Base-by-base conservation (phyloP, 2,113 vertebrate genomes). In the Sminthopsis crassicaudata region DNA sequence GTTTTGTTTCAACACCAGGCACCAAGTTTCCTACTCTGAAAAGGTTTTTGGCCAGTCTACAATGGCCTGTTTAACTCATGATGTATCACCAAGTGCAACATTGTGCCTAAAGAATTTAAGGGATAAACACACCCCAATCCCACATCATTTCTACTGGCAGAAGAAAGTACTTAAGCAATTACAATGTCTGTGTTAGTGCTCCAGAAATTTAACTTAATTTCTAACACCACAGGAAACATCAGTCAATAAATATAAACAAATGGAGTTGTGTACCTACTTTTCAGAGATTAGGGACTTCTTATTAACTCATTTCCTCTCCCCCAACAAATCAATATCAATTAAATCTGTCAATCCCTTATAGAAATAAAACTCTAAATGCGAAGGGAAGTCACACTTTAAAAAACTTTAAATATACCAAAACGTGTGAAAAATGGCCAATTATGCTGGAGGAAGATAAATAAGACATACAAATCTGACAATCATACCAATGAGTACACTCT, bases 401-500 rank as follows among this genome's bases (percentile, higher is more conserved):
- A 51, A 51, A n/a, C 48, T 95, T 55, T 48, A 93, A 97, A 76
- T 93, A 30, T 93, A n/a, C 8, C 60, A 10, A 27, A 95, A 93
- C 90, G 55, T 12, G 30, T 96, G 26, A 30, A 36, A 23, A 51
- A 91, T 50, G 60, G 48, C 90, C 91, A 92, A 95, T 11, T 30
- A 76, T 36, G 1, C n/a, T 2, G 5, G 14, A 30, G 93, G 19
- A 26, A 8, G 46, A 89, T 54, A 90, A 90, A 91, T 23, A 1
- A 93, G 51, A 76, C 22, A 95, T 53, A 50, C 88, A 48, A 94
- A 92, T 91, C 2, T 11, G 52, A 23, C 1, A 96, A 52, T 94
- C 98, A 97, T 99, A 99, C 99, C 99, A 89, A 99, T 99, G 76
- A 99, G 99, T 90, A 99, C 98, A 0, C 99, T 99, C 98, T 99